Evolutionary conservation across 2,888 invertebrate species (phyloP).

Genomic region (Zygogramma bicolorata): DNA sequence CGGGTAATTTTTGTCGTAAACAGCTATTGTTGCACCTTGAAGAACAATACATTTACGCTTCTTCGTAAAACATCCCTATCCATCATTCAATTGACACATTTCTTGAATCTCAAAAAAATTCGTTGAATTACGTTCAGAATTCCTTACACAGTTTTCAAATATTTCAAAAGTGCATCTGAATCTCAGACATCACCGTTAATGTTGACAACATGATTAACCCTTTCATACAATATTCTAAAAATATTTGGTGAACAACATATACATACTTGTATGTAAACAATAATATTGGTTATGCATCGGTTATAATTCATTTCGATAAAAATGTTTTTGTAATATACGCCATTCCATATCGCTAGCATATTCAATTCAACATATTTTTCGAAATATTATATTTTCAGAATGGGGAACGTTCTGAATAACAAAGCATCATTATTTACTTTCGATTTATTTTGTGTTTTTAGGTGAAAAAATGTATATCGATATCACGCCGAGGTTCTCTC

Average conservation of each 20-base stretch:
- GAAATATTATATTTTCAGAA: background rate
- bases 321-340: background rate
- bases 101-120: too few species aligned
- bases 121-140: too few species aligned
- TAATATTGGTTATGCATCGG: slow-evolving; percentile 4
- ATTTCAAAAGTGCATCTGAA: too few species aligned
- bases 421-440: background rate
- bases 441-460: background rate
- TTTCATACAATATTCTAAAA: too few species aligned
- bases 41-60: too few species aligned
- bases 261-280: background rate
- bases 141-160: too few species aligned
- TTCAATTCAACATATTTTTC: background rate
- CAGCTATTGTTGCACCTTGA: too few species aligned
- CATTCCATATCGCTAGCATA: background rate
- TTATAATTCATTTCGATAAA: background rate
- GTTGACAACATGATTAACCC: too few species aligned
- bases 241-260: slow-evolving; percentile 24
- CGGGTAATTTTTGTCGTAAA: too few species aligned
- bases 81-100: too few species aligned
- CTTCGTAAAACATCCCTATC: too few species aligned
- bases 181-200: too few species aligned
- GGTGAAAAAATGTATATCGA: background rate
- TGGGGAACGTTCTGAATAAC: background rate
- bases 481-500: background rate